Conservation (phyloP, 1,140 invertebrate species). For the Cardiocondyla obscurior region DNA sequence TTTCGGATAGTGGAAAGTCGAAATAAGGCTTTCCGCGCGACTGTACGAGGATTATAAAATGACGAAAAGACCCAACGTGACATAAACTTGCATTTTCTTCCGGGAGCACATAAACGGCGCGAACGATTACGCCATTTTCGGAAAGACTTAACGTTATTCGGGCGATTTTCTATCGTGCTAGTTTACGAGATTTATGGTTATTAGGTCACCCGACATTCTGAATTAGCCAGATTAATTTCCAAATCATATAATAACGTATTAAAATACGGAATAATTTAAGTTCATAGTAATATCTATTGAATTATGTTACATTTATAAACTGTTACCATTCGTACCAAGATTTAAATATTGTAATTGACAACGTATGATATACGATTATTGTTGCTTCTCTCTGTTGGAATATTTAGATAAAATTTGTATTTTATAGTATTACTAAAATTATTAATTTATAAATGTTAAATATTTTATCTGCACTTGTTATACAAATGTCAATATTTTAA, state of each 20-base stretch:
- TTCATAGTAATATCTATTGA: neutral
- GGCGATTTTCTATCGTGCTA: constrained; percentile 4
- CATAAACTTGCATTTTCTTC: neutral
- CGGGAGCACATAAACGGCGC: neutral
- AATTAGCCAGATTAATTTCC: constrained; percentile 6
- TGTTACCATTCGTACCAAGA: neutral
- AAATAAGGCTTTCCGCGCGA: neutral
- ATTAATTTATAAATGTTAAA: neutral
- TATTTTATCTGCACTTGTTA: neutral
- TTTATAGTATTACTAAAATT: neutral
- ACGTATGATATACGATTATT: neutral
- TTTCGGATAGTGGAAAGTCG: constrained; percentile 17
- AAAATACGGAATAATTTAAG: neutral
- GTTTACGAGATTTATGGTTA: constrained; percentile 2
- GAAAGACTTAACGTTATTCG: neutral
- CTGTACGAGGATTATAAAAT: constrained; percentile 12
- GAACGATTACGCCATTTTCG: neutral
- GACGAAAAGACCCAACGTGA: constrained; percentile 21
- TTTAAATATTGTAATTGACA: constrained; percentile 10
- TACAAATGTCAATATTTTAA: neutral
- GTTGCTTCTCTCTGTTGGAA: neutral
- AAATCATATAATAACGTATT: constrained; percentile 6
- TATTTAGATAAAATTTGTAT: neutral
- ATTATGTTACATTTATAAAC: neutral
- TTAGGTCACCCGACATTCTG: neutral